A percentile compares a stretch with the other conserved stretches of the same genome.
Evolutionary conservation across 2,888 invertebrate genomes (phyloP).

Genomic region (Seira ritae): DNA sequence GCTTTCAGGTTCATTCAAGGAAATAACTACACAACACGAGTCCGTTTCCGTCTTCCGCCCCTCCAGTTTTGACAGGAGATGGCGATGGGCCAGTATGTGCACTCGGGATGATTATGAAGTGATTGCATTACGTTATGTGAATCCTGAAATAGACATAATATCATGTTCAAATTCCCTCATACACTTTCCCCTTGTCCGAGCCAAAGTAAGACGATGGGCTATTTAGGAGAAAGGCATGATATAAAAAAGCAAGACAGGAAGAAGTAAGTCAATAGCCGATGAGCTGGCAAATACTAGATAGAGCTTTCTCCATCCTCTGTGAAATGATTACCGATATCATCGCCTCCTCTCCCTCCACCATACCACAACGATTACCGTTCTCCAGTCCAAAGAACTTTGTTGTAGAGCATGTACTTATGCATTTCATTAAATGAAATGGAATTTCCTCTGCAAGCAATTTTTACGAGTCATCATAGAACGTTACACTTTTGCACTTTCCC

Average conservation of each 20-base stretch:
- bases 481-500: too few species aligned
- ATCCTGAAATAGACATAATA: conserved; percentile 32
- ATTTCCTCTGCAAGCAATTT: too few species aligned
- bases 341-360: too few species aligned
- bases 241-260: neutral
- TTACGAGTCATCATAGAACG: too few species aligned
- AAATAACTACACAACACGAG: conserved; percentile 47
- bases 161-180: neutral
- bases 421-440: too few species aligned
- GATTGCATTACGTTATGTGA: conserved; percentile 8
- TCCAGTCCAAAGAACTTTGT: too few species aligned
- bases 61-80: conserved; percentile 1
- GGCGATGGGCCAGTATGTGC: conserved; percentile 15
- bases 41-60: conserved; percentile 43
- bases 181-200: conserved; percentile 3
- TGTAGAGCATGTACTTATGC: too few species aligned
- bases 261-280: conserved; percentile 7
- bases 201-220: neutral
- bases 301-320: too few species aligned
- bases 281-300: conserved; percentile 32
- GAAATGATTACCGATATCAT: too few species aligned
- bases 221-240: neutral
- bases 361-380: too few species aligned
- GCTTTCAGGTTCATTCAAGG: conserved; percentile 50
- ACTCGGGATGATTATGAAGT: conserved; percentile 19